phyloP scores from a whole-genome alignment of 2,797 vertebrate genomes.

The Cryptoblepharus egeriae region DNA sequence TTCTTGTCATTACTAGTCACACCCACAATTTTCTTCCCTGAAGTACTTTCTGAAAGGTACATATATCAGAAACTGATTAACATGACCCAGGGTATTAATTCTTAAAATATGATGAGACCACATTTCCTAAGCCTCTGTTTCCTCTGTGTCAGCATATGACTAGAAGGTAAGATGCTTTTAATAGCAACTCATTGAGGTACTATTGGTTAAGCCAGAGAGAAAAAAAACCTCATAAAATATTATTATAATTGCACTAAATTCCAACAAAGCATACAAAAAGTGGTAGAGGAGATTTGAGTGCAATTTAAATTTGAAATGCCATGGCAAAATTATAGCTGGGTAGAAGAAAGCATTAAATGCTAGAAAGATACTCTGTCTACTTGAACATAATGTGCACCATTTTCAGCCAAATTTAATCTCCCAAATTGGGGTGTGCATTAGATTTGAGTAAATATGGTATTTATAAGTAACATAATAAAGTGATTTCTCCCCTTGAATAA shows the following conservation, averaged over 20 bases:
- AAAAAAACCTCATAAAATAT: slow-evolving; percentile 36
- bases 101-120: slow-evolving; percentile 79
- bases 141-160: slow-evolving; percentile 76
- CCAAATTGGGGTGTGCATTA: no score
- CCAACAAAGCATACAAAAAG: slow-evolving; percentile 42
- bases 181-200: slow-evolving; percentile 68
- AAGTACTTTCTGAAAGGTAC: slow-evolving; percentile 79
- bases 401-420: no score
- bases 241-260: slow-evolving; percentile 29
- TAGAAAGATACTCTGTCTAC: no score
- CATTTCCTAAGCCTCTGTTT: slow-evolving; percentile 76
- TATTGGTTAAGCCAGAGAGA: slow-evolving; percentile 63
- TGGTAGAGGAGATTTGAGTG: slow-evolving; percentile 55
- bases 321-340: slow-evolving; percentile 34
- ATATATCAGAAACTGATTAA: slow-evolving; percentile 84
- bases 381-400: no score
- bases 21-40: slow-evolving; percentile 72
- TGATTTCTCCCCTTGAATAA: slow-evolving; percentile 29
- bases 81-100: slow-evolving; percentile 81
- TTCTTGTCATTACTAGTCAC: slow-evolving; percentile 80
- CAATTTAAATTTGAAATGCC: slow-evolving; percentile 47
- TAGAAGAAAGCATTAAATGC: slow-evolving; percentile 30
- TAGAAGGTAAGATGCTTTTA: slow-evolving; percentile 72
- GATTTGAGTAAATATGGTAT: no score
- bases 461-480: slow-evolving; percentile 51